Percentiles rank a stretch among this genome's conserved stretches.
Conservation (phyloP, 1,140 invertebrate genomes). For the Neodiprion fabricii region DNA sequence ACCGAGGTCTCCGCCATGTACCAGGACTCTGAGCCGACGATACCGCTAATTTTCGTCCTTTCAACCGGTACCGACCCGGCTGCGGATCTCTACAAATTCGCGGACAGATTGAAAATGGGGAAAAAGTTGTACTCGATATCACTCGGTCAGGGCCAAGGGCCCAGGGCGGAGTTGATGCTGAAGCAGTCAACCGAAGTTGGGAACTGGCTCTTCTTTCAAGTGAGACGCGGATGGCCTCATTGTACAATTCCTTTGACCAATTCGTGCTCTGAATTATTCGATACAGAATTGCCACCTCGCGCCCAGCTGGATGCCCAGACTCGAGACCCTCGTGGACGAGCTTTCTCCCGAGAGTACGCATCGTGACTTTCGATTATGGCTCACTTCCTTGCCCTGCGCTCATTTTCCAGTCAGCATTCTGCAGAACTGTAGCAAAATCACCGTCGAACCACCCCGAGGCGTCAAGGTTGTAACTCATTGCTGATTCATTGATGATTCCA, state of each 20-base stretch:
- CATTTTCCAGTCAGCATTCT: constrained; percentile 73
- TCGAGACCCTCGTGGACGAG: constrained; percentile 66
- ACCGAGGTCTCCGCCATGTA: constrained; percentile 70
- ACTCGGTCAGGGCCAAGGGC: constrained; percentile 76
- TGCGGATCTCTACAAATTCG: constrained; percentile 67
- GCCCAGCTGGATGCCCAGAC: constrained; percentile 73
- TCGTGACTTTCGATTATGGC: constrained; percentile 73
- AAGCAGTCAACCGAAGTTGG: constrained; percentile 65
- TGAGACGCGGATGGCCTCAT: constrained; percentile 29
- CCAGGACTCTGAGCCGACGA: constrained; percentile 67
- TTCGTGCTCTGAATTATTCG: not conserved
- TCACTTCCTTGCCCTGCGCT: constrained; percentile 73
- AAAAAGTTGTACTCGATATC: constrained; percentile 71
- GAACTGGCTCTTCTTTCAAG: constrained; percentile 72
- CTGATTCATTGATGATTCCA: not conserved
- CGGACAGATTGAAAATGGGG: constrained; percentile 67
- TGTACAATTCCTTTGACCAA: not conserved
- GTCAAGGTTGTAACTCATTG: constrained; percentile 51
- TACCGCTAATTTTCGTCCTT: constrained; percentile 74
- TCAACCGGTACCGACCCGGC: constrained; percentile 78
- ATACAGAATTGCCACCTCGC: constrained; percentile 77
- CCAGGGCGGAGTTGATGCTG: constrained; percentile 69
- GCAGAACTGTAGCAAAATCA: constrained; percentile 77
- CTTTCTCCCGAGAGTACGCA: constrained; percentile 63
- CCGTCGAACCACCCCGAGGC: constrained; percentile 74